Conservation (phyloP, 2,888 invertebrate genomes). For the Drosophila conformis region DNA sequence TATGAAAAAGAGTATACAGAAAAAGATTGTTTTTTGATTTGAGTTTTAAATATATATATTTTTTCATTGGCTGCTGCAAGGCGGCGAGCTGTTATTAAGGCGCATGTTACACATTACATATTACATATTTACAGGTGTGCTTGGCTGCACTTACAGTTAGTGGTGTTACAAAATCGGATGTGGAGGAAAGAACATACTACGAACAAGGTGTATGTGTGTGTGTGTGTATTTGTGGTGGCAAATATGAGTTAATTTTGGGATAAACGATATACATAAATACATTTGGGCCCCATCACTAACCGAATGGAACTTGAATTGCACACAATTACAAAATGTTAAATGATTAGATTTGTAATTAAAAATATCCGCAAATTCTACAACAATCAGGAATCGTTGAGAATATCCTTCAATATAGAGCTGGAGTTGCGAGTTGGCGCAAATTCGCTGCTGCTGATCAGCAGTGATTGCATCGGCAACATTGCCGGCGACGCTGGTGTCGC, state of each 20-base stretch:
- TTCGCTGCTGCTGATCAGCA: slow-evolving; percentile 81
- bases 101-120: slow-evolving; percentile 44
- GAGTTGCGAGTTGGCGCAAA: slow-evolving; percentile 84
- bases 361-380: slow-evolving; percentile 56
- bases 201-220: background rate
- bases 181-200: slow-evolving; percentile 2
- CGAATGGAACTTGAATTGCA: slow-evolving; percentile 44
- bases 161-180: slow-evolving; percentile 20
- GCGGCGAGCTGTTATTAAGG: slow-evolving; percentile 44
- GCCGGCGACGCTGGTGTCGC: slow-evolving; percentile 22
- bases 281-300: slow-evolving; percentile 5
- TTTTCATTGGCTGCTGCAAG: slow-evolving; percentile 16
- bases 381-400: slow-evolving; percentile 85
- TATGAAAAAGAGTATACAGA: background rate
- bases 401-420: slow-evolving; percentile 85
- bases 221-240: background rate
- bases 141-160: slow-evolving; percentile 10
- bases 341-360: slow-evolving; percentile 20
- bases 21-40: background rate
- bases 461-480: slow-evolving; percentile 72
- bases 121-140: slow-evolving; percentile 67
- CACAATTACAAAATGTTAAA: slow-evolving; percentile 33
- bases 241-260: slow-evolving; percentile 20
- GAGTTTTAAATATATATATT: background rate
- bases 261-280: slow-evolving; percentile 30